These are phyloP conservation scores for Strigops habroptila DNA, from an alignment of 2,113 vertebrate genomes.

Conservation along the genomic window DNA sequence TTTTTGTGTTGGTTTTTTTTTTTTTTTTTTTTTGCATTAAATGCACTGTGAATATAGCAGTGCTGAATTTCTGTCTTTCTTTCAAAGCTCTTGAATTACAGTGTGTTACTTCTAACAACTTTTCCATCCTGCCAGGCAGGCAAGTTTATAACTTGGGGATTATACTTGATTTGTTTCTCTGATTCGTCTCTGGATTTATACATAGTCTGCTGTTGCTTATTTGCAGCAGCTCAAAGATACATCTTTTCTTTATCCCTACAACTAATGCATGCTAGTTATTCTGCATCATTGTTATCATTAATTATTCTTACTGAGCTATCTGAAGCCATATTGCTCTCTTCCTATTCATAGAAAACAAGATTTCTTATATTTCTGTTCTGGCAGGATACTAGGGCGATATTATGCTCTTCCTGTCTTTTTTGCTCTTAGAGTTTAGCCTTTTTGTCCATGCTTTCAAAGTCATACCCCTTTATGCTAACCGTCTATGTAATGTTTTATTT, in stretches of 20 bases:
- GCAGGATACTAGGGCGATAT: not conserved
- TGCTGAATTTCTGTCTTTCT: not conserved
- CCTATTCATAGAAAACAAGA: not conserved
- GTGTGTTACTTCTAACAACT: not conserved
- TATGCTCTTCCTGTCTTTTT: not conserved
- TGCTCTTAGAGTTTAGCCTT: not conserved
- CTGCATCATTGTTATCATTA: not conserved
- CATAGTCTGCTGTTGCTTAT: not conserved
- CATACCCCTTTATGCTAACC: not conserved
- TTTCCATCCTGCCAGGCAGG: not conserved
- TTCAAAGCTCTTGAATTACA: not conserved
- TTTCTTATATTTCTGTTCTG: not conserved
- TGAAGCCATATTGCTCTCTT: not conserved
- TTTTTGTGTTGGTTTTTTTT: not conserved
- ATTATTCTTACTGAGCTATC: not conserved
- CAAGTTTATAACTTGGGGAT: not conserved
- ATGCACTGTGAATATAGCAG: not conserved
- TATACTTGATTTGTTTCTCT: not conserved
- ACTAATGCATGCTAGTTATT: not conserved
- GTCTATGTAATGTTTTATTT: not conserved
- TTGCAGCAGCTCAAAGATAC: not conserved
- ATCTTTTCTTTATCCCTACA: not conserved
- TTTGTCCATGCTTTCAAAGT: not conserved
- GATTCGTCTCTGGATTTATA: not conserved
- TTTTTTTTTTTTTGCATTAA: not conserved